These are phyloP conservation scores for Tyrophagus putrescentiae DNA, from an alignment of 1,140 invertebrate species.

Conservation along the genomic window DNA sequence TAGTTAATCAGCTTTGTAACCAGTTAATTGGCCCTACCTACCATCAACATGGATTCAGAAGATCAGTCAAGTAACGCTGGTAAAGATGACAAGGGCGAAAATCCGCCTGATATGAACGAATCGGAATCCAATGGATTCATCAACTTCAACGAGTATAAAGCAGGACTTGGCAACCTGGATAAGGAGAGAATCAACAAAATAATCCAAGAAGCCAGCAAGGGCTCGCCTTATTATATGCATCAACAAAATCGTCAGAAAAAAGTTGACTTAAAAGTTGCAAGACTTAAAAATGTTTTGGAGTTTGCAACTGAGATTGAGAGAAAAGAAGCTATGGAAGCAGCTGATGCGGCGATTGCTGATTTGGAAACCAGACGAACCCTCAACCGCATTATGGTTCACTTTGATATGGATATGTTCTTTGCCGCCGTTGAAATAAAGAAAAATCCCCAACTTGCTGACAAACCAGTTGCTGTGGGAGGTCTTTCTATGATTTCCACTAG, in stretches of 20 bases:
- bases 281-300: slow-evolving; percentile 31
- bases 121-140: too few species aligned
- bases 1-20: too few species aligned
- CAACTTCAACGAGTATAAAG: slow-evolving; percentile 33
- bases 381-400: slow-evolving; percentile 42
- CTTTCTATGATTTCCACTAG: slow-evolving; percentile 47
- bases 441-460: slow-evolving; percentile 39
- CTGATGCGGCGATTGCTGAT: slow-evolving; percentile 25
- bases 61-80: too few species aligned
- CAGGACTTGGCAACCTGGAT: slow-evolving; percentile 45
- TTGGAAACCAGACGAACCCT: slow-evolving; percentile 33
- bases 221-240: slow-evolving; percentile 44
- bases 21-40: too few species aligned
- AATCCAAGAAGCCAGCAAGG: slow-evolving; percentile 43
- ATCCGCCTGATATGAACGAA: too few species aligned
- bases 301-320: slow-evolving; percentile 33
- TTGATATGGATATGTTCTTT: slow-evolving; percentile 54
- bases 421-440: slow-evolving; percentile 50
- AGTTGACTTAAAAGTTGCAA: slow-evolving; percentile 37
- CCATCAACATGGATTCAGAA: too few species aligned
- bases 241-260: slow-evolving; percentile 36
- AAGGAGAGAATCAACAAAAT: slow-evolving; percentile 44
- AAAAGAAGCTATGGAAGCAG: slow-evolving; percentile 30
- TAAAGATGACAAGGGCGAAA: too few species aligned
- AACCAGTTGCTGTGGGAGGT: slow-evolving; percentile 51